phyloP scores from a whole-genome alignment of 2,113 vertebrate genomes.

The Passer domesticus region DNA sequence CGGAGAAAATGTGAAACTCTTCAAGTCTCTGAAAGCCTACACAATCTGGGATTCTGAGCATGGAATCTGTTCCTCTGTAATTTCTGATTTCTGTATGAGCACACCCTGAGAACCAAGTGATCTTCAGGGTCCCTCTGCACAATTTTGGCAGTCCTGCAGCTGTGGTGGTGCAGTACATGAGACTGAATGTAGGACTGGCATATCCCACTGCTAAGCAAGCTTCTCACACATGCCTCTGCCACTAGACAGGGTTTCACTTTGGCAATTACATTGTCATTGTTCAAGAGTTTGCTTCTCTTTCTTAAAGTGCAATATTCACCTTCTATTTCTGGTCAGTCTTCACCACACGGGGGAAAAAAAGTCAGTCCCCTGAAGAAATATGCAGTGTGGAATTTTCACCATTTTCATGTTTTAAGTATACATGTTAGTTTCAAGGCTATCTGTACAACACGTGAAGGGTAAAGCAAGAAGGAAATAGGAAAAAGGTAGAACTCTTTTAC shows the following conservation, averaged over 20 bases:
- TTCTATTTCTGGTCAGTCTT: background rate
- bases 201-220: background rate
- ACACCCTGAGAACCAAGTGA: background rate
- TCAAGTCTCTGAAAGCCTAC: background rate
- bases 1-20: background rate
- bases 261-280: too few relatives aligned
- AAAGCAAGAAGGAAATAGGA: background rate
- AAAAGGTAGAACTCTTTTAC: background rate
- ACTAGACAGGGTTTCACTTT: background rate
- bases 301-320: background rate
- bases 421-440: background rate
- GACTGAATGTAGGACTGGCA: background rate
- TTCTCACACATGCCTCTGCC: background rate
- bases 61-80: fast-evolving
- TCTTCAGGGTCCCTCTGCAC: fast-evolving
- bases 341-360: background rate
- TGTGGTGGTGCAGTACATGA: background rate
- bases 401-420: background rate
- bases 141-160: background rate
- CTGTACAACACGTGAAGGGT: fast-evolving
- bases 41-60: background rate
- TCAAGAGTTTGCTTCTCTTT: background rate
- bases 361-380: background rate
- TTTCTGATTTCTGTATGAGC: background rate
- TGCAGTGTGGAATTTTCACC: fast-evolving